phyloP scores from a whole-genome alignment of 2,113 vertebrate genomes.

The Nanger granti region DNA sequence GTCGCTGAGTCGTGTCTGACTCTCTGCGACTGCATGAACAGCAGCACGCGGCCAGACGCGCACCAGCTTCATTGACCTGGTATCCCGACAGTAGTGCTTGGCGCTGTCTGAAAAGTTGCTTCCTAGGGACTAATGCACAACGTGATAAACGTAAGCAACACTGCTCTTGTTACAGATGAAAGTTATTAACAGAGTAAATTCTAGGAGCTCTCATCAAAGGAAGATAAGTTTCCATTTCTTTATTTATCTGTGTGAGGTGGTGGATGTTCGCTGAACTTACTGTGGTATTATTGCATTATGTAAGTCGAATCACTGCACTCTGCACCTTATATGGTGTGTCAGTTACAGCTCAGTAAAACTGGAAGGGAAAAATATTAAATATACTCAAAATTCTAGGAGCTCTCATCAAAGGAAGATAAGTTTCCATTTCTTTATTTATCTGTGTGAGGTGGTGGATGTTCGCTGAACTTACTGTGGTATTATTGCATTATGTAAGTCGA shows the following conservation, averaged over 20 bases:
- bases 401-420: background rate
- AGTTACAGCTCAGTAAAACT: background rate
- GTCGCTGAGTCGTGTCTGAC: background rate
- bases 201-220: background rate
- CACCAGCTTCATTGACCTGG: background rate
- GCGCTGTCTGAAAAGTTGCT: background rate
- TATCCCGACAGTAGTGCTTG: fast-evolving
- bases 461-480: background rate
- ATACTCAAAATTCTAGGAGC: background rate
- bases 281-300: background rate
- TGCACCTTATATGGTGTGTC: background rate
- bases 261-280: background rate
- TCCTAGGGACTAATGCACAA: background rate
- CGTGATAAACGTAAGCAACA: too few relatives aligned
- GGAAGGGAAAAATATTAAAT: background rate
- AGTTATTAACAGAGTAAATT: background rate
- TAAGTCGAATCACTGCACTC: fast-evolving
- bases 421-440: background rate
- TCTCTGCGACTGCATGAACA: background rate
- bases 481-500: background rate
- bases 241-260: background rate
- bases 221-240: background rate
- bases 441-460: background rate
- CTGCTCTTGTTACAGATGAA: background rate
- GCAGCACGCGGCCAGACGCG: background rate